These are phyloP conservation scores for Sinonovacula constricta DNA, from an alignment of 1,140 invertebrate species.

Conservation along the genomic window DNA sequence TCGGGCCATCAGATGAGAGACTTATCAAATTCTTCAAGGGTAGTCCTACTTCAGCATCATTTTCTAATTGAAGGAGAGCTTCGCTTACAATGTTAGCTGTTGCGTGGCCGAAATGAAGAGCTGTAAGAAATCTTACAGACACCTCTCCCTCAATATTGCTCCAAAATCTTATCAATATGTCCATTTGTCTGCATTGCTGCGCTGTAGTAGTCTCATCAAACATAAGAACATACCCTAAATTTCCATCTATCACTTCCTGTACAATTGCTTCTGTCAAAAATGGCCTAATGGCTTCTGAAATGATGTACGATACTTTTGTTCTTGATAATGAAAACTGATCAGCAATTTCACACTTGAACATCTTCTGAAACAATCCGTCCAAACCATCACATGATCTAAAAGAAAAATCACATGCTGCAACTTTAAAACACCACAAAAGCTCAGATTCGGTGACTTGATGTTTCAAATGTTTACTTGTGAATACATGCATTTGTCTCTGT, in stretches of 20 bases:
- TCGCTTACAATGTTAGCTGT: conserved; percentile 25
- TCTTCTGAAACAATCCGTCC: conserved; percentile 20
- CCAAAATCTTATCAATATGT: conserved; percentile 46
- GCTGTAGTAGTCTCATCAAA: conserved; percentile 25
- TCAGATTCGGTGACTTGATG: conserved; percentile 28
- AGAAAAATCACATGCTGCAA: conserved; percentile 23
- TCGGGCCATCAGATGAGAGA: too few species aligned
- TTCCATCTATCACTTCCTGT: too few species aligned
- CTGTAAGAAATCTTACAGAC: too few species aligned
- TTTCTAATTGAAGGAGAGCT: conserved; percentile 15
- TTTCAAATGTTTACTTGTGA: conserved; percentile 17
- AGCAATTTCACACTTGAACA: conserved; percentile 38
- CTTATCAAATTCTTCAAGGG: too few species aligned
- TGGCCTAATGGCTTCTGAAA: conserved; percentile 29
- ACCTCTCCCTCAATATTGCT: conserved; percentile 11
- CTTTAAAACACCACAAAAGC: conserved; percentile 29
- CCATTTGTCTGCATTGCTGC: conserved; percentile 2
- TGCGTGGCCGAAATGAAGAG: conserved; percentile 36
- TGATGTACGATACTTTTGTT: conserved; percentile 32
- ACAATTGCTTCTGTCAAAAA: conserved; percentile 25
- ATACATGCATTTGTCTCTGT: too few species aligned
- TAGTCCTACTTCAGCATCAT: conserved; percentile 9
- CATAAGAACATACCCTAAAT: too few species aligned
- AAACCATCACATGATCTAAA: conserved; percentile 44
- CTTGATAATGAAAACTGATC: conserved; percentile 15